phyloP scores from a whole-genome alignment of 1,140 invertebrate genomes.

The Plectus sambesii region DNA sequence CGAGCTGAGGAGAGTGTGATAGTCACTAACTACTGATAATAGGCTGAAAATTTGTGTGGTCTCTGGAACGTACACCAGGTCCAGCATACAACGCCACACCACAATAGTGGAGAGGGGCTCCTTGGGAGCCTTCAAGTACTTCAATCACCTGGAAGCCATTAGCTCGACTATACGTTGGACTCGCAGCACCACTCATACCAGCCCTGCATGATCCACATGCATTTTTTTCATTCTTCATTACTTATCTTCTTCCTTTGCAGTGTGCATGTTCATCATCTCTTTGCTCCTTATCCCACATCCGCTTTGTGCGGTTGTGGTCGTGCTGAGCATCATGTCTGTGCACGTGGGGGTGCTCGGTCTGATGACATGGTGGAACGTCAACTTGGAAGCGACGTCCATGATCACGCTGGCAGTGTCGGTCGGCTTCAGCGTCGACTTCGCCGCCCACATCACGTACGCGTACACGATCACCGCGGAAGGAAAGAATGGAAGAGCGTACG shows the following conservation, averaged over 20 bases:
- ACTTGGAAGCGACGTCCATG: slow-evolving; percentile 91
- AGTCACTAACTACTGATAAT: too few relatives aligned
- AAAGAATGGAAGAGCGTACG: slow-evolving; percentile 53
- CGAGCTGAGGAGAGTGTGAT: too few relatives aligned
- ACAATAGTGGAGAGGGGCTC: too few relatives aligned
- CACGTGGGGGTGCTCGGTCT: slow-evolving; percentile 85
- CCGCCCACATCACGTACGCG: slow-evolving; percentile 87
- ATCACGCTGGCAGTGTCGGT: slow-evolving; percentile 97
- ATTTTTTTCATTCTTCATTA: too few relatives aligned
- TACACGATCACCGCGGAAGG: slow-evolving; percentile 66
- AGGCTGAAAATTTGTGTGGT: too few relatives aligned
- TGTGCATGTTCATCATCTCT: slow-evolving; percentile 86
- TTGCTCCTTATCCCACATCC: slow-evolving; percentile 88
- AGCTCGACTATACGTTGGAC: too few relatives aligned
- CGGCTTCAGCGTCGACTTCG: slow-evolving; percentile 90
- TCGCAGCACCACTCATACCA: too few relatives aligned
- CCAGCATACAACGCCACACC: too few relatives aligned
- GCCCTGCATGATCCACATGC: too few relatives aligned
- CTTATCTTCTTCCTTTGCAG: slow-evolving; percentile 48
- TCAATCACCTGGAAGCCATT: too few relatives aligned
- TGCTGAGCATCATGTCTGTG: slow-evolving; percentile 86
- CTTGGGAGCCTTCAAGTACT: too few relatives aligned
- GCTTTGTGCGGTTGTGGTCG: slow-evolving; percentile 79
- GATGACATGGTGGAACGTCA: slow-evolving; percentile 86
- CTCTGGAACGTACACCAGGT: too few relatives aligned